Evolutionary conservation across 2,888 invertebrate genomes (phyloP).

Genomic region (Hypolimnas misippus): DNA sequence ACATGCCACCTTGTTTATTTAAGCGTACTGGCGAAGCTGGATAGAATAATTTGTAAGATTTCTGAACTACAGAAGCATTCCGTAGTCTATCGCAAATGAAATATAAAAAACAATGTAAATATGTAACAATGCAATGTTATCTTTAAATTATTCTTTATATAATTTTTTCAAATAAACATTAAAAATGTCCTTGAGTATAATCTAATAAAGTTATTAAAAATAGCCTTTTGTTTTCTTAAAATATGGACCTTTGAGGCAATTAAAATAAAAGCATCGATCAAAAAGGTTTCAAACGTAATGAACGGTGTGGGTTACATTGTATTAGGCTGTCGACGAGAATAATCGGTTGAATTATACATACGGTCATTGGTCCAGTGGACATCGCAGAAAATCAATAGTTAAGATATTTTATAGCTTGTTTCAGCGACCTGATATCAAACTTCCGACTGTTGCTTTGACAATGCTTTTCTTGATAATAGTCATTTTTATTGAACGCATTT

Average conservation of each 20-base stretch:
- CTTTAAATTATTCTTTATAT: too few relatives aligned
- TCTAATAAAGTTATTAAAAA: too few relatives aligned
- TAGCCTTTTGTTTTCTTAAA: too few relatives aligned
- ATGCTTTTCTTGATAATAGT: too few relatives aligned
- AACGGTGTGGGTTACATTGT: neutral
- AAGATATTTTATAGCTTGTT: neutral
- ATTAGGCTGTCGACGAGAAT: neutral
- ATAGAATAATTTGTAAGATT: too few relatives aligned
- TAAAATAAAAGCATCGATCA: neutral
- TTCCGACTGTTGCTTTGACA: too few relatives aligned
- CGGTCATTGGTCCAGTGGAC: neutral
- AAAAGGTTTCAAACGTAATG: neutral
- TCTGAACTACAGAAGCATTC: too few relatives aligned
- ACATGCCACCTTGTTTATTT: slow-evolving; percentile 40
- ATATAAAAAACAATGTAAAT: too few relatives aligned
- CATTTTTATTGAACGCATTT: neutral
- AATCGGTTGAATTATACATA: neutral
- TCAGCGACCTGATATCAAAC: neutral
- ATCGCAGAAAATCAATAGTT: neutral
- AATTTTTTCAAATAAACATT: too few relatives aligned
- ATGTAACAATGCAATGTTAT: too few relatives aligned
- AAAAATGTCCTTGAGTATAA: too few relatives aligned
- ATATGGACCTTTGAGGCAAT: neutral
- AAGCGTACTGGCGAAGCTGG: neutral
- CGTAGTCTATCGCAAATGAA: too few relatives aligned